Conservation (phyloP, 2,888 invertebrate genomes). For the Tenthredo livida region DNA sequence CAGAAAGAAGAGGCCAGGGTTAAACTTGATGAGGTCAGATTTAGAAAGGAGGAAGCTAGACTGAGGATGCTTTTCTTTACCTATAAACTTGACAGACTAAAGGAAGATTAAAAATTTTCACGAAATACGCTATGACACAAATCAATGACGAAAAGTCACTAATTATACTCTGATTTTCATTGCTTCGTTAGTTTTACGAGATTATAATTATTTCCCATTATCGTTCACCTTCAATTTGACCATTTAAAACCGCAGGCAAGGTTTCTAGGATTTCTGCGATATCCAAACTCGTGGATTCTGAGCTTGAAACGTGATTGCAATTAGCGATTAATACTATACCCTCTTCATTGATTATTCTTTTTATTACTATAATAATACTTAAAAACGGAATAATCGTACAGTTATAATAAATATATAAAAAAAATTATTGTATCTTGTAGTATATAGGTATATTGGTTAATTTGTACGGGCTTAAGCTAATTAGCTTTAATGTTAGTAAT, state of each 20-base stretch:
- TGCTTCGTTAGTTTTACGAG: neutral
- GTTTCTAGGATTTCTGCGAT: neutral
- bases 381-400: conserved; percentile 21
- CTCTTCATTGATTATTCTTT: neutral
- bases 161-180: neutral
- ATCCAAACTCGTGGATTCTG: neutral
- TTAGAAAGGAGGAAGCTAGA: conserved; percentile 70
- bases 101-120: conserved; percentile 58
- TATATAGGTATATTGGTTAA: conserved; percentile 23
- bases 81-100: conserved; percentile 67
- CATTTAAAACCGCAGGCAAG: neutral
- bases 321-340: neutral
- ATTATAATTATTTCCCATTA: neutral
- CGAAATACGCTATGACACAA: neutral
- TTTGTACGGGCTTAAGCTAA: conserved; percentile 24
- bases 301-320: neutral
- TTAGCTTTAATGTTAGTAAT: conserved; percentile 28
- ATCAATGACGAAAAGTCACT: too few species aligned
- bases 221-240: neutral
- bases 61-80: conserved; percentile 67
- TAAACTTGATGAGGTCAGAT: conserved; percentile 69
- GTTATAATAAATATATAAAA: conserved; percentile 40
- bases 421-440: neutral
- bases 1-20: conserved; percentile 69
- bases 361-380: conserved; percentile 11